Percentiles rank a stretch among this genome's conserved stretches.
Evolutionary conservation across 2,113 vertebrate genomes (phyloP).

Genomic region (Geococcyx californianus): DNA sequence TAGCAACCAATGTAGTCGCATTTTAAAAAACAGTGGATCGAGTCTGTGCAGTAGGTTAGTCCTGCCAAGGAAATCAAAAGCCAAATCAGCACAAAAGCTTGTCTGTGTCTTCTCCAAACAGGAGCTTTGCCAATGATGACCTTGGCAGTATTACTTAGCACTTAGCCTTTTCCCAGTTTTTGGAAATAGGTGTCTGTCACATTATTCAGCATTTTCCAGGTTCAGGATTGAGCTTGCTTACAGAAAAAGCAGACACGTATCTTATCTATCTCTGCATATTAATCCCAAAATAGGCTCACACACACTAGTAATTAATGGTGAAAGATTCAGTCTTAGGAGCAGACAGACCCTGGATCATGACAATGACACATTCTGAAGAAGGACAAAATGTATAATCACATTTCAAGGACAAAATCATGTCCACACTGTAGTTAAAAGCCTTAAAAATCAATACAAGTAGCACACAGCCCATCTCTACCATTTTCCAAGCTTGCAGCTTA

Average conservation of each 20-base stretch:
- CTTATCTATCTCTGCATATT: background rate
- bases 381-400: background rate
- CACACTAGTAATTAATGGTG: background rate
- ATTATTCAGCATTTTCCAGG: background rate
- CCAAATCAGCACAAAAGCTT: background rate
- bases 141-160: background rate
- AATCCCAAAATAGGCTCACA: background rate
- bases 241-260: background rate
- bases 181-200: background rate
- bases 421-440: background rate
- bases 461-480: background rate
- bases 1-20: background rate
- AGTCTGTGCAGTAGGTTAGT: background rate
- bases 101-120: background rate
- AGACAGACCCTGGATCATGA: background rate
- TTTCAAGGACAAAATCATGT: background rate
- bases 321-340: background rate
- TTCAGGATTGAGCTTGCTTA: background rate
- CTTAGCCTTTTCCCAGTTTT: background rate
- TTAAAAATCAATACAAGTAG: background rate
- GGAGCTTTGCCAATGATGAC: background rate
- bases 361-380: background rate
- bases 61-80: slow-evolving; percentile 26
- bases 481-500: background rate
- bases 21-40: background rate